Evolutionary conservation across 1,140 invertebrate genomes (phyloP), one percentile per base, ranked within the genome.

Genomic region (Himalopsyche phryganea): DNA sequence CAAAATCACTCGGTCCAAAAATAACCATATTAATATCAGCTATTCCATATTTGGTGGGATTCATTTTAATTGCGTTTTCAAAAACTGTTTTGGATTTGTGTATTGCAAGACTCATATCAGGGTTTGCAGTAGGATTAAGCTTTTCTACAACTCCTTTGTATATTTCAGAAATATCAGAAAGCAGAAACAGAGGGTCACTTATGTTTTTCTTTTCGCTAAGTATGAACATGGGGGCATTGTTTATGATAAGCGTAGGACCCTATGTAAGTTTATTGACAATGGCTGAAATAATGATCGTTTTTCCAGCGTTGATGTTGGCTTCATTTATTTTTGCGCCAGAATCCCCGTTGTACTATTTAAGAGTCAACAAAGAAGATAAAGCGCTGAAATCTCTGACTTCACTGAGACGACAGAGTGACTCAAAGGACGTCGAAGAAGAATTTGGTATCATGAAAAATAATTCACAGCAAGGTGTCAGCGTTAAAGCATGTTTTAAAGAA

Each of bases 1-100:
- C 66, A 1, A 67, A 69, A 48, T 65, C 51, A 38, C 53, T 70
- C 17, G 72, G 72, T 10, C 60, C 69, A 44, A 73, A 73, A 50
- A 66, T 54, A 13, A 58, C 70, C 2, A 65, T 73, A 1, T 18
- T 73, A 11, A 18, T 68, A 4, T 60, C 66, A 11, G 50, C 49
- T 15, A 1, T 68, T 17, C 70, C 69, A 1, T 65, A 67, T 6
- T 28, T 67, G 1, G 1, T 61, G 1, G 63, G 65, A 1, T 68
- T 67, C 20, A 17, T 75, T 0, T 61, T 75, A 0, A 71, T 77
- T 5, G 20, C 55, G 0, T 45, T 55, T 9, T 46, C 59, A 5
- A 19, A 35, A 14, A 50, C 17, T 23, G 19, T 48, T 11, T 23
- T 10, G 14, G n/a, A 38, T 10, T 19, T 61, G 17, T 55, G 20